Conservation (phyloP, 2,113 vertebrate species). For the Oncorhynchus tshawytscha region DNA sequence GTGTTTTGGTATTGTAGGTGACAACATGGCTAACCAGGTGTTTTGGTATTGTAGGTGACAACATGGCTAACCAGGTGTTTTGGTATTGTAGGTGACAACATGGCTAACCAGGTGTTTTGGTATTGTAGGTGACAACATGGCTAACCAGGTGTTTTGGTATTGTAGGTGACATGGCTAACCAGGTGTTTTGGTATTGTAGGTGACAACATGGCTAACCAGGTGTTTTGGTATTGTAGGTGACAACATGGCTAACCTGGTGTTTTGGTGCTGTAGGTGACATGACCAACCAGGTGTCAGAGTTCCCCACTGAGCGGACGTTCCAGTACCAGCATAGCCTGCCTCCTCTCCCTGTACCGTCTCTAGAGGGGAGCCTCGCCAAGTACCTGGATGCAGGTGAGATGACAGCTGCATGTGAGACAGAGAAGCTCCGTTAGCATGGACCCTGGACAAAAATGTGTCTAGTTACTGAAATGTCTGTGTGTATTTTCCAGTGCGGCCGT, state of each 20-base stretch:
- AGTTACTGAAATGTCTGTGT: not conserved
- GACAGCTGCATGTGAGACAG: not conserved
- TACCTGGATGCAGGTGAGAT: constrained; percentile 88
- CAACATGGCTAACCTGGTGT: not conserved
- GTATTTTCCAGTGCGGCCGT: constrained; percentile 82
- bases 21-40: too few species aligned
- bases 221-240: too few species aligned
- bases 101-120: constrained; percentile 75
- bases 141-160: not conserved
- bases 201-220: too few species aligned
- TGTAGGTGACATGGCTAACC: constrained; percentile 79
- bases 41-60: too few species aligned
- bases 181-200: constrained; percentile 41
- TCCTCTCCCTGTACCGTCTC: constrained; percentile 83
- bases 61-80: too few species aligned
- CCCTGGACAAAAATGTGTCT: not conserved
- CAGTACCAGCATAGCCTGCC: constrained; percentile 88
- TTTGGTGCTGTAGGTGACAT: constrained; percentile 57
- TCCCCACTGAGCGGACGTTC: constrained; percentile 83
- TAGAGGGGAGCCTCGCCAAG: constrained; percentile 84
- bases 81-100: constrained; percentile 41
- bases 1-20: too few species aligned
- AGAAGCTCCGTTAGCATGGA: not conserved
- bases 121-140: not conserved
- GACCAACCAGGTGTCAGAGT: constrained; percentile 79